Base-by-base conservation (phyloP, 2,797 vertebrate genomes). In the Dryobates pubescens region DNA sequence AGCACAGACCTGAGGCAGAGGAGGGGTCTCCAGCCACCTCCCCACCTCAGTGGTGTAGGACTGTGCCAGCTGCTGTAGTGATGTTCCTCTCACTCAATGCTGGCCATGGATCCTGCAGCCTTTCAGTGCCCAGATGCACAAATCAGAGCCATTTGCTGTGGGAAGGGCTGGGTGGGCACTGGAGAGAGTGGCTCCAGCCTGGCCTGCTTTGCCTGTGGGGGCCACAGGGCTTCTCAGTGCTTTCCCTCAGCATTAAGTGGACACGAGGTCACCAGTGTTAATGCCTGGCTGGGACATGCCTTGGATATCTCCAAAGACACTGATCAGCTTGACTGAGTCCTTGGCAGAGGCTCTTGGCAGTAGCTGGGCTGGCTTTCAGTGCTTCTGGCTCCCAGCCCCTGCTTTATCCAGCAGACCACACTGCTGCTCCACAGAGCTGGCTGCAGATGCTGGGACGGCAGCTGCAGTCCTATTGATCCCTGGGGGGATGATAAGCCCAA, bases 381-480 rank as follows among this genome's bases (percentile, higher is more conserved):
- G 32, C 45, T 85, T 30, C 92, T 94, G 93, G 88, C 86, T 83
- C 32, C 32, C 57, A 62, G 80, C 71, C 68, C 68, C 57, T 58
- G 82, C 77, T 82, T 76, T 57, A 64, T 88, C 88, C 88, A 72
- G 62, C 88, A 84, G 92, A 49, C 82, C 82, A 87, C 77, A 54
- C 43, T 92, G 70, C 85, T 87, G 73, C 82, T 88, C 34, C 56
- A 85, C 78, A 89, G 74, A 95, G 86, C 84, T 94, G 93, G 75
- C 94, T 95, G 90, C 88, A 63, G 86, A 75, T 85, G 81, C 92
- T 63, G 29, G 88, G 49, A 77, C 1, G 20, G 82, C 94, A 94
- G 93, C 90, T 96, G 93, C 84, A 94, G 57, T 92, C 89, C 82
- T 94, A 30, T 83, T 93, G 92, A 96, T 95, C 90, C 94, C 92